A percentile compares a stretch with the other conserved stretches of the same genome.
Conservation (phyloP, 1,140 invertebrate species). For the Babylonia areolata region DNA sequence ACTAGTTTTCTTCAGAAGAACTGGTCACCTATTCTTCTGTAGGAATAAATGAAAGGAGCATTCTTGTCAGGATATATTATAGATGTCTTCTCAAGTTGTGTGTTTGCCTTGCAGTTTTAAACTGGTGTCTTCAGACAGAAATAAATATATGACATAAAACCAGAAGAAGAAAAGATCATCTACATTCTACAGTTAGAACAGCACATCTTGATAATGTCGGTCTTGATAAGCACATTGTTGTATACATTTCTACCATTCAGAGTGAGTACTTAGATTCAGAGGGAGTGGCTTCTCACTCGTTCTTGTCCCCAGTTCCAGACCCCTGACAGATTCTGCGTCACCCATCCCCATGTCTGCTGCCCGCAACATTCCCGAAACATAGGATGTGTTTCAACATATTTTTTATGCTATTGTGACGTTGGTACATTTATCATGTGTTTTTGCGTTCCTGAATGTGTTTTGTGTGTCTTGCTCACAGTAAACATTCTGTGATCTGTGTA, state of each 20-base stretch:
- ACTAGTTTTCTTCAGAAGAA: too few relatives aligned
- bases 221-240: too few relatives aligned
- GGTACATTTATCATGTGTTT: constrained; percentile 5
- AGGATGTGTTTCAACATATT: background rate
- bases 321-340: background rate
- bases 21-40: too few relatives aligned
- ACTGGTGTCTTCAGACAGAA: too few relatives aligned
- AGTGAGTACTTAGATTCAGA: background rate
- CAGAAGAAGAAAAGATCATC: too few relatives aligned
- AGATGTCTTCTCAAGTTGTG: too few relatives aligned
- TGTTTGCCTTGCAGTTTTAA: too few relatives aligned
- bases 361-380: constrained; percentile 34
- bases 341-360: constrained; percentile 24
- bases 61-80: too few relatives aligned
- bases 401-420: background rate
- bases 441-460: background rate
- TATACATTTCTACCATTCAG: background rate
- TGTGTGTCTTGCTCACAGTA: background rate
- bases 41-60: too few relatives aligned
- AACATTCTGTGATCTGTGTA: background rate
- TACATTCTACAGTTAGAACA: too few relatives aligned
- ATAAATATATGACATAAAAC: too few relatives aligned
- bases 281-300: constrained; percentile 1
- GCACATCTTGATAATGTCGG: too few relatives aligned
- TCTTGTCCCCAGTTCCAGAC: background rate